These are phyloP conservation scores for Leucophenga montana DNA, from an alignment of 2,888 invertebrate genomes.

Conservation along the genomic window DNA sequence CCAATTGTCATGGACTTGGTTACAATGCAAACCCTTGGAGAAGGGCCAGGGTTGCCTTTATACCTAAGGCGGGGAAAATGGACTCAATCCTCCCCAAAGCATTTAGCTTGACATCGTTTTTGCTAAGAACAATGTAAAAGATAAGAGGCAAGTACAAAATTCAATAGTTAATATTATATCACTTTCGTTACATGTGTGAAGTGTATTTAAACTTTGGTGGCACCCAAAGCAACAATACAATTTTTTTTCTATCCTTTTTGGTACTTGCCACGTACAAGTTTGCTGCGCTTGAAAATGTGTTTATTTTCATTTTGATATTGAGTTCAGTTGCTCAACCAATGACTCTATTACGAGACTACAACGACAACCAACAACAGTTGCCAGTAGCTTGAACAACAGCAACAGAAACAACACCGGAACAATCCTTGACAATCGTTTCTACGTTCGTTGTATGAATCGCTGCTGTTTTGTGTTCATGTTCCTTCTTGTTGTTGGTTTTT, in stretches of 20 bases:
- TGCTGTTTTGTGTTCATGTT: neutral
- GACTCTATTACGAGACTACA: constrained; percentile 19
- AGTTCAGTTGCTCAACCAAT: constrained; percentile 13
- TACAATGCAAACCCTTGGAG: too few relatives aligned
- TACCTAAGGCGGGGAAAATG: too few relatives aligned
- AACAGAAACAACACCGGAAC: constrained; percentile 20
- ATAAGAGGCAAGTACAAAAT: too few relatives aligned
- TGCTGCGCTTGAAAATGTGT: constrained; percentile 62
- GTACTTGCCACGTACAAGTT: constrained; percentile 48
- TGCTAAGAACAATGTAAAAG: too few relatives aligned
- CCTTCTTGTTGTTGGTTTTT: neutral
- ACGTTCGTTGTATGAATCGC: constrained; percentile 9
- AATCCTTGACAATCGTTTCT: constrained; percentile 7
- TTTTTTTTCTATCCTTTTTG: constrained; percentile 19
- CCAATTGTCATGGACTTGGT: too few relatives aligned
- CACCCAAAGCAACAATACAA: too few relatives aligned
- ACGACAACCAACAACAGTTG: neutral
- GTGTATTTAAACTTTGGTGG: too few relatives aligned
- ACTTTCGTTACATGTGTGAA: too few relatives aligned
- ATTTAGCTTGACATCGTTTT: too few relatives aligned
- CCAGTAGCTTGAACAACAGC: neutral
- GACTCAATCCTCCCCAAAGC: too few relatives aligned
- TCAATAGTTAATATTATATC: too few relatives aligned
- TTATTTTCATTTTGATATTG: constrained; percentile 52
- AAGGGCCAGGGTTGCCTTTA: too few relatives aligned